Conservation (phyloP, 2,888 invertebrate genomes). For the Thelaira solivaga region DNA sequence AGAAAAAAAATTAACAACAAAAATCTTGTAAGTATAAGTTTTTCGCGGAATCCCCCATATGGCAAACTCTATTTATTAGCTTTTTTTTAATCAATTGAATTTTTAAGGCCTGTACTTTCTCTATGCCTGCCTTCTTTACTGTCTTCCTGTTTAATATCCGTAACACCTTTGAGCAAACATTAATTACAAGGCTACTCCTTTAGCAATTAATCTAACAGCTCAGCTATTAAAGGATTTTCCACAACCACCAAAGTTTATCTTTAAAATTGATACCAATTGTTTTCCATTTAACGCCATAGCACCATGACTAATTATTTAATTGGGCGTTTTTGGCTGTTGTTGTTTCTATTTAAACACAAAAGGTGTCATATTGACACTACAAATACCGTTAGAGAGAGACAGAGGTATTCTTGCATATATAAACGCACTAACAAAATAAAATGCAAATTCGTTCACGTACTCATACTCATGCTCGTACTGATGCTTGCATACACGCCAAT, state of each 20-base stretch:
- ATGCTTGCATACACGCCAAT: too few species aligned
- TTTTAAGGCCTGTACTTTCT: too few species aligned
- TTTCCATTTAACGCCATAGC: constrained; percentile 2
- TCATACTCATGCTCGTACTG: too few species aligned
- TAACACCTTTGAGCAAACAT: neutral
- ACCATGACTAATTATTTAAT: constrained; percentile 26
- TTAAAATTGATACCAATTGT: neutral
- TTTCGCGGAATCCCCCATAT: too few species aligned
- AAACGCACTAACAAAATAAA: neutral
- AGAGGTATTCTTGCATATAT: too few species aligned
- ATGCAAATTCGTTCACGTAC: too few species aligned
- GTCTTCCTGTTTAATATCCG: too few species aligned
- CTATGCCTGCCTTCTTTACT: too few species aligned
- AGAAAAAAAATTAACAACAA: too few species aligned
- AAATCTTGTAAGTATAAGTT: too few species aligned
- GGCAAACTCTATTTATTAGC: too few species aligned
- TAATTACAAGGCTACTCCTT: neutral
- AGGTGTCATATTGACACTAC: constrained; percentile 35
- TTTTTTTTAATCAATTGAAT: too few species aligned
- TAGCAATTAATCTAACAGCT: neutral
- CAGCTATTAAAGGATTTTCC: neutral
- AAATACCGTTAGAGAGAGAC: neutral
- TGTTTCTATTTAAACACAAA: constrained; percentile 2
- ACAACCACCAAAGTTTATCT: neutral
- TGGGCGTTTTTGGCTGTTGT: neutral